A percentile compares a stretch with the other conserved stretches of the same genome.
Evolutionary conservation across 2,113 vertebrate species (phyloP).

Genomic region (Brachypodius melanocephalos): DNA sequence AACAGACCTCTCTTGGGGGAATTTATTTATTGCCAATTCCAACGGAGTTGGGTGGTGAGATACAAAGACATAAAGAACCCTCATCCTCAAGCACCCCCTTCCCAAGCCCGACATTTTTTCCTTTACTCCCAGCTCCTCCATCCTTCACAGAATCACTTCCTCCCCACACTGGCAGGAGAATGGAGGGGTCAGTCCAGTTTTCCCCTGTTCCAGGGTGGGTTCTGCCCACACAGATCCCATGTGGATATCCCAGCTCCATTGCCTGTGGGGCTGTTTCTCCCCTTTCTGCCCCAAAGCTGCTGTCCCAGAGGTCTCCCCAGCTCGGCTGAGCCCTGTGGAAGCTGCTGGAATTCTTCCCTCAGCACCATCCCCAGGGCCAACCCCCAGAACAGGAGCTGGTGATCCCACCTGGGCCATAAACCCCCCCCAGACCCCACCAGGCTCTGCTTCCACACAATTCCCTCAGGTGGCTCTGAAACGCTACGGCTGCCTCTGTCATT

Average conservation of each 20-base stretch:
- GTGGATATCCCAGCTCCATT: fast-evolving
- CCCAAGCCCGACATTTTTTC: neutral
- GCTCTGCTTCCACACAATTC: fast-evolving
- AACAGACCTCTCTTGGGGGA: neutral
- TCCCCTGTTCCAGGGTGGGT: neutral
- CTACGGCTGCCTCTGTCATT: neutral
- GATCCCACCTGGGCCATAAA: neutral
- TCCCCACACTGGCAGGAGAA: neutral
- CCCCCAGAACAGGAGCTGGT: neutral
- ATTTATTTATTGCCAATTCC: neutral
- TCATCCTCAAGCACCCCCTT: neutral
- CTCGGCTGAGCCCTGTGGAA: neutral
- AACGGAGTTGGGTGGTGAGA: neutral
- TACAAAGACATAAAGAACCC: neutral
- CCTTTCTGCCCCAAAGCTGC: neutral
- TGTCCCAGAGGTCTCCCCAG: fast-evolving
- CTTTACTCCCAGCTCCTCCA: neutral
- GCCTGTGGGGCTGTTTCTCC: too few relatives aligned
- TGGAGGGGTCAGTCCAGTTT: fast-evolving
- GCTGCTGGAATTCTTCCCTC: neutral
- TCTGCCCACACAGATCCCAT: neutral
- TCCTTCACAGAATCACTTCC: neutral
- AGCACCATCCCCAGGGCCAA: fast-evolving
- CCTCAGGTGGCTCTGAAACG: neutral
- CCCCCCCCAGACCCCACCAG: fast-evolving